Evolutionary conservation across 2,113 vertebrate species (phyloP).

Genomic region (Tauraco erythrolophus): DNA sequence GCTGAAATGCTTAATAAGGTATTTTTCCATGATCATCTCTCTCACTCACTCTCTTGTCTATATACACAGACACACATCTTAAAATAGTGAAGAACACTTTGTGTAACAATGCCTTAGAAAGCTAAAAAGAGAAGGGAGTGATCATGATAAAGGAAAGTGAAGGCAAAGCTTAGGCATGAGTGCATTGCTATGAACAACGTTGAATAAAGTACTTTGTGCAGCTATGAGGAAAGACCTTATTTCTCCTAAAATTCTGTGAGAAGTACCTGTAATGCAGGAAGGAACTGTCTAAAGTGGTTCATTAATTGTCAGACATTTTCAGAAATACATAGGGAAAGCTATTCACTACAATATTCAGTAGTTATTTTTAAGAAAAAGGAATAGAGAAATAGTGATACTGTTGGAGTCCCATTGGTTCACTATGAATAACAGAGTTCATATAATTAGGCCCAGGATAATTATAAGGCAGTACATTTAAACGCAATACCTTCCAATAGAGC

Average conservation of each 20-base stretch:
- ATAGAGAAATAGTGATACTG: not conserved
- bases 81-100: not conserved
- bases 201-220: not conserved
- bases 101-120: not conserved
- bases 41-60: not conserved
- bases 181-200: not conserved
- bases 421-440: not conserved
- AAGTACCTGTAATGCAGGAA: not conserved
- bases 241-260: not conserved
- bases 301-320: not conserved
- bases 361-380: not conserved
- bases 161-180: not conserved
- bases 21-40: constrained; percentile 8
- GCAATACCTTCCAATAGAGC: not conserved
- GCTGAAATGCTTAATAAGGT: constrained; percentile 44
- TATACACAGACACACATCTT: not conserved
- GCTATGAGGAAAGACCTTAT: not conserved
- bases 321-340: not conserved
- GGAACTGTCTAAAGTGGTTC: not conserved
- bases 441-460: not conserved
- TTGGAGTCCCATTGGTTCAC: not conserved
- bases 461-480: not conserved
- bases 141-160: not conserved
- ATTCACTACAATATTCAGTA: not conserved
- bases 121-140: not conserved